Conservation (phyloP, 2,888 invertebrate species). For the Falcaria lacertinaria region DNA sequence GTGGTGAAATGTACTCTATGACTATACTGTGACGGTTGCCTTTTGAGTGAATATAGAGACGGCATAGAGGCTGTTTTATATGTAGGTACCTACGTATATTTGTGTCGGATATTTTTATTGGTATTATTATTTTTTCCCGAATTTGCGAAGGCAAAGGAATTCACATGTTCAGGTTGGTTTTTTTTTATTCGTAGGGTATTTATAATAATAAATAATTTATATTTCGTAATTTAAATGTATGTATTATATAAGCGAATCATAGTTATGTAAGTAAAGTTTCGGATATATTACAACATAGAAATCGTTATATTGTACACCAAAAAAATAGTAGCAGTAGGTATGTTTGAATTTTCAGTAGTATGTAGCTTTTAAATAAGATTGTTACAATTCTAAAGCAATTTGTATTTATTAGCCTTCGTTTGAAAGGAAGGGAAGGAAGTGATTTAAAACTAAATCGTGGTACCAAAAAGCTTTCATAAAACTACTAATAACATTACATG, state of each 20-base stretch:
- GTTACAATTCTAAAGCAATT: background rate
- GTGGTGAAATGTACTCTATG: background rate
- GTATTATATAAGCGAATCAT: background rate
- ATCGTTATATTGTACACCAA: slow-evolving; percentile 20
- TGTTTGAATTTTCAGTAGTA: slow-evolving; percentile 30
- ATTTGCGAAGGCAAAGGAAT: background rate
- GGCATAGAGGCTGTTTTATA: too few relatives aligned
- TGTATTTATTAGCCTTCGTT: too few relatives aligned
- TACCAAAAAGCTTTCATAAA: too few relatives aligned
- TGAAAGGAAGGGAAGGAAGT: too few relatives aligned
- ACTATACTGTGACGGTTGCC: background rate
- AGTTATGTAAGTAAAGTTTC: slow-evolving; percentile 12
- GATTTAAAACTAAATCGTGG: too few relatives aligned
- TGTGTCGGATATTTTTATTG: too few relatives aligned
- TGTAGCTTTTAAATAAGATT: slow-evolving; percentile 19
- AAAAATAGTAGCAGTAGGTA: slow-evolving; percentile 29
- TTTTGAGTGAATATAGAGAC: background rate
- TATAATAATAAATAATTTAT: background rate
- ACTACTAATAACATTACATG: too few relatives aligned
- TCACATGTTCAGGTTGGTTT: background rate
- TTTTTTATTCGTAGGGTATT: background rate
- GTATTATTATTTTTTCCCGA: too few relatives aligned
- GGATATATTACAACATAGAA: slow-evolving; percentile 15
- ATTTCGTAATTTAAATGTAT: background rate
- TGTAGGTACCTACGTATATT: too few relatives aligned